Conservation (phyloP, 2,797 vertebrate species). For the Poecilia wingei region DNA sequence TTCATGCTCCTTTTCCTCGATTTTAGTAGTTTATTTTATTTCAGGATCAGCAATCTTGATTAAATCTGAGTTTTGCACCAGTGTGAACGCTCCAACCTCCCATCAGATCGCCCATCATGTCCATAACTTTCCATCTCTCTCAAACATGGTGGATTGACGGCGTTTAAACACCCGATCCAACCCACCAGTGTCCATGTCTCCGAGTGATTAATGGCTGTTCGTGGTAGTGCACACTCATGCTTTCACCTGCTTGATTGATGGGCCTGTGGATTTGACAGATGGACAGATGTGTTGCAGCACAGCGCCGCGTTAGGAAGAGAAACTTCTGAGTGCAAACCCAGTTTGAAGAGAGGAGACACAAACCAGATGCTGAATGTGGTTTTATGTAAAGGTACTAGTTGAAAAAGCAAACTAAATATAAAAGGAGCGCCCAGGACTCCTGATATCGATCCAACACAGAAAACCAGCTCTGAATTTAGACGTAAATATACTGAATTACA, state of each 20-base stretch:
- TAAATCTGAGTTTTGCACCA: background rate
- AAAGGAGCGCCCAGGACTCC: constrained; percentile 29
- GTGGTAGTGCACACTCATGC: constrained; percentile 53
- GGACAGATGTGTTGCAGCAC: constrained; percentile 60
- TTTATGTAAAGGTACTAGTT: constrained; percentile 16
- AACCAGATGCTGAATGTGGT: background rate
- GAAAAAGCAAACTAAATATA: background rate
- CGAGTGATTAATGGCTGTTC: constrained; percentile 70
- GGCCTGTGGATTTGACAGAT: constrained; percentile 54
- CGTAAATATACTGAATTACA: no score
- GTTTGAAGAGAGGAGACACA: constrained; percentile 10
- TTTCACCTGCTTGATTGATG: constrained; percentile 67
- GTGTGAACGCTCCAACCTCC: background rate
- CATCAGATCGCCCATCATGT: constrained; percentile 9
- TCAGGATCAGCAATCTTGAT: background rate
- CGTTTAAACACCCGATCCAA: constrained; percentile 19
- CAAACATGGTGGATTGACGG: constrained; percentile 12
- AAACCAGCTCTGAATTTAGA: no score
- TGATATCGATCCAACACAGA: no score
- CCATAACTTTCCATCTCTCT: constrained; percentile 1
- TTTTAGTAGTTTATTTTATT: background rate
- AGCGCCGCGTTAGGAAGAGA: constrained; percentile 38
- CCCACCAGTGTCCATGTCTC: constrained; percentile 35
- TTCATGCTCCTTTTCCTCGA: background rate
- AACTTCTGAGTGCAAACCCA: constrained; percentile 27